Conservation (phyloP, 2,797 vertebrate species). For the Molossus molossus region DNA sequence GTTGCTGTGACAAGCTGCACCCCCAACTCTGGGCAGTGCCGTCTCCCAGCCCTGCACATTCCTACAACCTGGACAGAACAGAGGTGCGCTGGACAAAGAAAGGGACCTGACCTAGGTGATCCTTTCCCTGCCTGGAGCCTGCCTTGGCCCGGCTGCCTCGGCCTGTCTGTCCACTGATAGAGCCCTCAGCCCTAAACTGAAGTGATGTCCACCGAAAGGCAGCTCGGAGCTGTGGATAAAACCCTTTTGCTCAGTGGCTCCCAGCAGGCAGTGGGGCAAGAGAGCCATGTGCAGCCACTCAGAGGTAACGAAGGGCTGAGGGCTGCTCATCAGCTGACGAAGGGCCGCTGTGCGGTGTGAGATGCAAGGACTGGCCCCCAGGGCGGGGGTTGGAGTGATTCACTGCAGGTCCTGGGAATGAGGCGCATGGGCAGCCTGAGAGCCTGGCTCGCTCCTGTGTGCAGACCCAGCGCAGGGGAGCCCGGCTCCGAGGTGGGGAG, state of each 20-base stretch:
- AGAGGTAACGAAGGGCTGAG: not conserved
- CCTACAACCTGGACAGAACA: not conserved
- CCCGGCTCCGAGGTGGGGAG: not conserved
- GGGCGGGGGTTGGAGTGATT: not conserved
- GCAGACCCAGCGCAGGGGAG: not conserved
- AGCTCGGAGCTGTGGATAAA: not conserved
- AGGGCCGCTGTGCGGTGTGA: not conserved
- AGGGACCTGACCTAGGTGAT: not conserved
- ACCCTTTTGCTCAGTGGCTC: not conserved
- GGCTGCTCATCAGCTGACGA: not conserved
- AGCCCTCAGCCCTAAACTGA: not conserved
- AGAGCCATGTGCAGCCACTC: not conserved
- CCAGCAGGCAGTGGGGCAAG: not conserved
- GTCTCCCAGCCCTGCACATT: not conserved
- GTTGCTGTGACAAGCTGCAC: not conserved
- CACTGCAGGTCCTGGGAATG: not conserved
- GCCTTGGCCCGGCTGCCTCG: not conserved
- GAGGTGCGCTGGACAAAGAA: not conserved
- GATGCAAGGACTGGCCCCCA: not conserved
- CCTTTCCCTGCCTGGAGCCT: not conserved
- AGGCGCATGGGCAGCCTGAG: not conserved
- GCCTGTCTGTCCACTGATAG: not conserved
- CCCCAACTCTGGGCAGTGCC: too few relatives aligned
- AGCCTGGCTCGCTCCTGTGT: not conserved
- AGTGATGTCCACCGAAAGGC: not conserved